Evolutionary conservation across 1,140 invertebrate genomes (phyloP).

Genomic region (Harpegnathos saltator): DNA sequence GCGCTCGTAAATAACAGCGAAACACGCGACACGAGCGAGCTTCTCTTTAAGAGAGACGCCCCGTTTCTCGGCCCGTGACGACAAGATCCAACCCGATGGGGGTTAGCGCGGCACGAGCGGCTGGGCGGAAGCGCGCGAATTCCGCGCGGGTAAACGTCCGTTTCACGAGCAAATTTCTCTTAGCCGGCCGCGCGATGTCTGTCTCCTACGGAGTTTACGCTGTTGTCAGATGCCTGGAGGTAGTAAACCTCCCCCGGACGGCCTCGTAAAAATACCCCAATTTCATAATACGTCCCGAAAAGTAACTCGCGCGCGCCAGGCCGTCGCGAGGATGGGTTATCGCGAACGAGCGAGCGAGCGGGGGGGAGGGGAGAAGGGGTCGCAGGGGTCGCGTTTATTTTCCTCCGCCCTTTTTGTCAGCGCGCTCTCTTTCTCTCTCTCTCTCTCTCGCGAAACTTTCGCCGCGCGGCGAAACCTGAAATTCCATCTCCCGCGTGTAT

Average conservation of each 20-base stretch:
- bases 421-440: no score
- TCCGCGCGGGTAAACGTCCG: slow-evolving; percentile 13
- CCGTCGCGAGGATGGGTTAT: neutral
- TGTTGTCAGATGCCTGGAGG: slow-evolving; percentile 51
- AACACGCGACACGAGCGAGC: no score
- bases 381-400: neutral
- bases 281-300: slow-evolving; percentile 12
- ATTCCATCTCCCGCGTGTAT: neutral
- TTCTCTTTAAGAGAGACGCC: no score
- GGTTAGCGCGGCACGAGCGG: neutral
- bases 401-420: neutral
- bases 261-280: slow-evolving; percentile 48
- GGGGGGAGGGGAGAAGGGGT: no score
- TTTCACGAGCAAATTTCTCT: slow-evolving; percentile 53
- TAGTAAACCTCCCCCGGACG: slow-evolving; percentile 40
- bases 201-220: slow-evolving; percentile 36
- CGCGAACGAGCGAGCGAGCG: no score
- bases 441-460: no score
- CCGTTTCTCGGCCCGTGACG: neutral
- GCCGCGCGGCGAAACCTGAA: neutral
- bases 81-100: neutral
- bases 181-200: neutral
- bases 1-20: no score
- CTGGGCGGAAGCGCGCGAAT: slow-evolving; percentile 15
- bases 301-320: neutral